Evolutionary conservation across 2,797 vertebrate species (phyloP), one percentile per base, ranked within the genome.

Genomic region (Ctenopoma multispine): DNA sequence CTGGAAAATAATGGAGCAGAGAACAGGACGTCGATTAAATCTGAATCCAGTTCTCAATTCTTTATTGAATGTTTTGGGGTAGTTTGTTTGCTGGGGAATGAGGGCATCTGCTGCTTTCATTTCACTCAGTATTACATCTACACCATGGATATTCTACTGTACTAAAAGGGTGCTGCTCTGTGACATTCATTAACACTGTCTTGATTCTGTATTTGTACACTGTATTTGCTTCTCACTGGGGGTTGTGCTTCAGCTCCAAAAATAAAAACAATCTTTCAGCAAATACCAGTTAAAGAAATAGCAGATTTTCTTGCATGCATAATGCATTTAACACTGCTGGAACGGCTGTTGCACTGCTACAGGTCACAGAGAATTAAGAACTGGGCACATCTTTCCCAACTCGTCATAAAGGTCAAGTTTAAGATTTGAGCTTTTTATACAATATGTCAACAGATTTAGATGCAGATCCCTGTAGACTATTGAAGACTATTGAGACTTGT

Each of bases 1-100:
- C 55, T 76, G 77, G 64, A 75, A 83, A 69, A 80, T 66, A 77
- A 84, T 41, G 47, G 21, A 73, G 48, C 31, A 4, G 36, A 43
- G 69, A 47, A 69, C 24, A 65, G 63, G 59, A 54, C 50, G 63
- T 44, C 9, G 2, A 54, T 69, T 18, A 0, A 48, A 50, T 61
- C 2, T 29, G 41, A 75, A 56, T 63, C 63, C 18, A 29, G 21
- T 57, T 61, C 10, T 10, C 31, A 63, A 41, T 53, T 36, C 6
- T 29, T 76, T 31, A 43, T 44, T 2, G 0, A 7, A 34, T 58
- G 14, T 18, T 57, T 23, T n/a, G 7, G 9, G 18, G 18, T 21
- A 7, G 29, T 21, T 44, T 58, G 18, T 41, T 41, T n/a, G 1
- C 5, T 29, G 23, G 40, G 4, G 21, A 23, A 57, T 46, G 17